Evolutionary conservation across 1,140 invertebrate genomes (phyloP).

Genomic region (Drosophila teissieri): DNA sequence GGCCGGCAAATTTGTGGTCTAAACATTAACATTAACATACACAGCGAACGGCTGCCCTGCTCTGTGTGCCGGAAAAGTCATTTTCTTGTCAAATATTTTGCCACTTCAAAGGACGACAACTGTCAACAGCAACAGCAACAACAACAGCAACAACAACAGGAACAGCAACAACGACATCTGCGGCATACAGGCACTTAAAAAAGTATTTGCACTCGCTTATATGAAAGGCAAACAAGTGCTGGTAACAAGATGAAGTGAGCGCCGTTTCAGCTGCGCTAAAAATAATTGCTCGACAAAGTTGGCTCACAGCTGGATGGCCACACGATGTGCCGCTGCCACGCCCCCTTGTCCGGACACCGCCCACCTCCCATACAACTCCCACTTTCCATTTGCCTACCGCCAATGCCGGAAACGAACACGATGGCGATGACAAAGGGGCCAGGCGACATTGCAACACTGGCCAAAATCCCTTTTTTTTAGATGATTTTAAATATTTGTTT

Average conservation of each 20-base stretch:
- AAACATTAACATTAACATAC: conserved; percentile 34
- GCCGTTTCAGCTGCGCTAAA: conserved; percentile 52
- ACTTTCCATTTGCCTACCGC: conserved; percentile 25
- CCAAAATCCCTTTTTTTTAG: not conserved
- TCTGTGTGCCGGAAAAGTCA: conserved; percentile 50
- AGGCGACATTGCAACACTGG: conserved; percentile 68
- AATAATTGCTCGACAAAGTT: conserved; percentile 80
- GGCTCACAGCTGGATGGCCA: conserved; percentile 58
- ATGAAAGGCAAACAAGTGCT: conserved; percentile 63
- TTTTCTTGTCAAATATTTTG: conserved; percentile 80
- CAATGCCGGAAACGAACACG: conserved; percentile 48
- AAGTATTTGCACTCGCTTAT: conserved; percentile 78
- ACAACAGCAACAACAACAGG: conserved; percentile 22
- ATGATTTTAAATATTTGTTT: too few species aligned
- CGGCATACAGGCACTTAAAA: conserved; percentile 68
- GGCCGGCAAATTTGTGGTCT: conserved; percentile 21
- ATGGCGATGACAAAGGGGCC: conserved; percentile 42
- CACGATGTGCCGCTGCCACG: not conserved
- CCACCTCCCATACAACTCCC: too few species aligned
- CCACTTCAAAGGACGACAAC: conserved; percentile 76
- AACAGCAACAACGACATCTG: conserved; percentile 18
- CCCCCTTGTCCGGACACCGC: not conserved
- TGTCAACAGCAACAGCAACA: conserved; percentile 55
- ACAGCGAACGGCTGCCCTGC: not conserved
- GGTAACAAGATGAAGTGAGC: conserved; percentile 16